These are phyloP conservation scores for Stenodera caucasica DNA, from an alignment of 2,888 invertebrate genomes.

Conservation along the genomic window DNA sequence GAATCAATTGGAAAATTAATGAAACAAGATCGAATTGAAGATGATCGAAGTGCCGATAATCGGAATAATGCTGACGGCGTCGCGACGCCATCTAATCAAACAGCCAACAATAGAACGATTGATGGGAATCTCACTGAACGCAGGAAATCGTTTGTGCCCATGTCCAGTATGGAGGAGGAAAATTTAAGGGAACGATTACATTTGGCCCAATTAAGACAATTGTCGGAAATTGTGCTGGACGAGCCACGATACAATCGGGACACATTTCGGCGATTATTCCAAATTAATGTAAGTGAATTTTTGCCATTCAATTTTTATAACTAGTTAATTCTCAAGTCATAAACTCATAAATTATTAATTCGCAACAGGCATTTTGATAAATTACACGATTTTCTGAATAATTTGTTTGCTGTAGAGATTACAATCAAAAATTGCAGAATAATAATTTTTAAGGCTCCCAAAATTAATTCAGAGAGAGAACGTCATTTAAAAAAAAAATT, in stretches of 20 bases:
- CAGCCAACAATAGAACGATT: conserved; percentile 30
- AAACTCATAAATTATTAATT: too few relatives aligned
- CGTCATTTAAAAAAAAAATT: too few relatives aligned
- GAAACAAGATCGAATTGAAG: conserved; percentile 17
- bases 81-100: conserved; percentile 32
- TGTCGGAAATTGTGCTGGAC: conserved; percentile 65
- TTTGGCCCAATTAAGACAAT: conserved; percentile 65
- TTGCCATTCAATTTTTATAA: too few relatives aligned
- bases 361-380: too few relatives aligned
- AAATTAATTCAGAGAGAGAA: too few relatives aligned
- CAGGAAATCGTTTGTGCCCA: conserved; percentile 49
- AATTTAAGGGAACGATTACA: conserved; percentile 66
- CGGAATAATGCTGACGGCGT: conserved; percentile 23
- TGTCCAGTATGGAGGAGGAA: conserved; percentile 73
- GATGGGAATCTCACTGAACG: conserved; percentile 42
- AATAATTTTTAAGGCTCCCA: too few relatives aligned
- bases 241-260: conserved; percentile 68
- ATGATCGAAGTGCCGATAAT: conserved; percentile 14
- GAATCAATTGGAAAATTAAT: conserved; percentile 18
- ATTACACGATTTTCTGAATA: too few relatives aligned
- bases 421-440: too few relatives aligned
- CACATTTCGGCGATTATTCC: conserved; percentile 66
- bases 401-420: too few relatives aligned
- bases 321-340: too few relatives aligned
- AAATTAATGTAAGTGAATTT: conserved; percentile 65